phyloP scores from a whole-genome alignment of 2,888 invertebrate genomes.

The Pseudoips prasinana region DNA sequence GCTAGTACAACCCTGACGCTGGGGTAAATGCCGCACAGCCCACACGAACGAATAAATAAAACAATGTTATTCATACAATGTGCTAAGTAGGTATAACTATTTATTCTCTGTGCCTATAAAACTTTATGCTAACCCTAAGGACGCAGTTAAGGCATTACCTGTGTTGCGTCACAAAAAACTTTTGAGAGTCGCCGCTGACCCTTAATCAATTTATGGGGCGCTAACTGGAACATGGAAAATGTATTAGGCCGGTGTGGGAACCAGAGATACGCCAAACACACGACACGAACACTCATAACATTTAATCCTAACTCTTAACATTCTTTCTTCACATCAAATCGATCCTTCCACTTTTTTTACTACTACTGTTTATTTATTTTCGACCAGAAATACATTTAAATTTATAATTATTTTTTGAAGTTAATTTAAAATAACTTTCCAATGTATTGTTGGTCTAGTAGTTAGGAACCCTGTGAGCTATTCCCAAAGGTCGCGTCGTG shows the following conservation, averaged over 20 bases:
- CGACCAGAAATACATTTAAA: too few relatives aligned
- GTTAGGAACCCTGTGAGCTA: too few relatives aligned
- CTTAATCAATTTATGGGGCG: conserved; percentile 81
- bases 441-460: too few relatives aligned
- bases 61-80: background rate
- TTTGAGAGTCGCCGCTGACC: conserved; percentile 69
- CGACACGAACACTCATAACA: conserved; percentile 48
- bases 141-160: conserved; percentile 54
- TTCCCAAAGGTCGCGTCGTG: too few relatives aligned
- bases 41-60: too few relatives aligned
- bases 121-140: conserved; percentile 37
- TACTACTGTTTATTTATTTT: too few relatives aligned
- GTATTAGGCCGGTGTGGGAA: conserved; percentile 78
- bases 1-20: too few relatives aligned
- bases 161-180: conserved; percentile 67
- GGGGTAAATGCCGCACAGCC: too few relatives aligned
- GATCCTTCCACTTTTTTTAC: too few relatives aligned
- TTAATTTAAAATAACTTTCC: too few relatives aligned
- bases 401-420: too few relatives aligned
- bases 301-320: conserved; percentile 35
- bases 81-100: conserved; percentile 10
- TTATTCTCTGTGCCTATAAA: conserved; percentile 23
- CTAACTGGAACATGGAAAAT: conserved; percentile 81
- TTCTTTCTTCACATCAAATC: conserved; percentile 13
- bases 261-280: conserved; percentile 59